A percentile compares a stretch with the other conserved stretches of the same genome.
phyloP scores from a whole-genome alignment of 30 jellyfish, hydroid and myxozoan genomes.

The Aurelia aurita region DNA sequence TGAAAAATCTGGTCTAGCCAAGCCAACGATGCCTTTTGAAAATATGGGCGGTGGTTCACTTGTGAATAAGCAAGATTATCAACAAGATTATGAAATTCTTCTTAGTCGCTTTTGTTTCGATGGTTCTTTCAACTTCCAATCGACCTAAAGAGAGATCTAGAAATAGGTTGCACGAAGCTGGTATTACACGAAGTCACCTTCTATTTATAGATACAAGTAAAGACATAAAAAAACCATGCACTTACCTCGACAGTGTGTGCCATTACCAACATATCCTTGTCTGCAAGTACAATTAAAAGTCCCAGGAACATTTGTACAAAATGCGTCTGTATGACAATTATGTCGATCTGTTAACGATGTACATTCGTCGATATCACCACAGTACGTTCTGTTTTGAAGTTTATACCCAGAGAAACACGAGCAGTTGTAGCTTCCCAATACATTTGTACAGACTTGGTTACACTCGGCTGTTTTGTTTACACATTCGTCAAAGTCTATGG shows the following conservation, averaged over 20 bases:
- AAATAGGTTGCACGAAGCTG: background rate
- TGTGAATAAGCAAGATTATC: too few species aligned
- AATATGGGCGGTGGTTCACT: too few species aligned
- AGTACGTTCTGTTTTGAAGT: constrained; percentile 10
- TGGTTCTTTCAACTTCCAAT: too few species aligned
- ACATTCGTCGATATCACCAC: constrained; percentile 37
- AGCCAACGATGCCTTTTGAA: too few species aligned
- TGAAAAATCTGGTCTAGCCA: too few species aligned
- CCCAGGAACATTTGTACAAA: constrained; percentile 16
- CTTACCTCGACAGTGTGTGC: constrained; percentile 35
- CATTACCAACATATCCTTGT: constrained; percentile 19
- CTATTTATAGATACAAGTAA: too few species aligned
- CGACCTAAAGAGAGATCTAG: too few species aligned
- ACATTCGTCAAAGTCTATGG: constrained; percentile 47
- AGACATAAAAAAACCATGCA: background rate
- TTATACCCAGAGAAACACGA: constrained; percentile 22
- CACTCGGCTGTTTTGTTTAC: constrained; percentile 21
- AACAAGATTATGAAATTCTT: too few species aligned
- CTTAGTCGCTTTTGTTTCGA: too few species aligned
- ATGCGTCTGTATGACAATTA: background rate
- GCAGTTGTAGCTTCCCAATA: constrained; percentile 43
- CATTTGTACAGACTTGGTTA: constrained; percentile 34
- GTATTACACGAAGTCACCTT: too few species aligned
- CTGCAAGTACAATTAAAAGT: constrained; percentile 18
- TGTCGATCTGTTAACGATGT: background rate